Evolutionary conservation across 2,113 vertebrate species (phyloP), one percentile per base, ranked within the genome.

Genomic region (Prinia subflava): DNA sequence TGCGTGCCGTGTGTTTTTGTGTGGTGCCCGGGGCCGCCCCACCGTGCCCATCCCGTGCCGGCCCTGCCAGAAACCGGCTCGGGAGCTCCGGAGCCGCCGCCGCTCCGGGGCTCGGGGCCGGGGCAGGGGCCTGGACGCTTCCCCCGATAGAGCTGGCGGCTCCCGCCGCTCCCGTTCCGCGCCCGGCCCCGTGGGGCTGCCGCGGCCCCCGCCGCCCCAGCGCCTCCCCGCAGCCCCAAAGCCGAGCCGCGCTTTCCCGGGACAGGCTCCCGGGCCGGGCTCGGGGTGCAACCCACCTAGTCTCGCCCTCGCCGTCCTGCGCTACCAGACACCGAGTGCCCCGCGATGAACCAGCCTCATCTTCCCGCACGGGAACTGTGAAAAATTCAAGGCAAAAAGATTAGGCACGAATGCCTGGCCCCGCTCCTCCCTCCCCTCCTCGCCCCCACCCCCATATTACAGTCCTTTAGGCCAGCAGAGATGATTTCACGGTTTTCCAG

Each of bases 401-500:
- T 95, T 76, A 91, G 79, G 70, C 91, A 91, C 31, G 90, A 95
- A 81, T 60, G 90, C 81, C 53, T 50, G 91, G 92, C 81, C 93
- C 81, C 39, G 85, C 95, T 95, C 93, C 95, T 93, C 95, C 93
- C 90, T 71, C 93, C 77, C 37, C 74, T 68, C 55, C 44, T 57
- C 64, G 17, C 95, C 85, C 88, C 91, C 93, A 83, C 95, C 86
- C 95, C 92, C 94, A 47, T 81, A 96, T 96, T 91, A 50, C 84
- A 77, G 93, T 86, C 87, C 87, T 95, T 92, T 76, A 60, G 70
- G 87, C 81, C 93, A 85, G 71, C 91, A 92, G 86, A 97, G 95
- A 84, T 90, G 87, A 96, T 97, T 96, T 96, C 94, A 93, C 85
- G 97, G 95, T 96, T 95, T 97, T 96, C 94, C 96, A 94, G 90